Base-by-base conservation (phyloP, 37 sponge, comb jelly and placozoan genomes). In the Diacarnus erythraeanus region DNA sequence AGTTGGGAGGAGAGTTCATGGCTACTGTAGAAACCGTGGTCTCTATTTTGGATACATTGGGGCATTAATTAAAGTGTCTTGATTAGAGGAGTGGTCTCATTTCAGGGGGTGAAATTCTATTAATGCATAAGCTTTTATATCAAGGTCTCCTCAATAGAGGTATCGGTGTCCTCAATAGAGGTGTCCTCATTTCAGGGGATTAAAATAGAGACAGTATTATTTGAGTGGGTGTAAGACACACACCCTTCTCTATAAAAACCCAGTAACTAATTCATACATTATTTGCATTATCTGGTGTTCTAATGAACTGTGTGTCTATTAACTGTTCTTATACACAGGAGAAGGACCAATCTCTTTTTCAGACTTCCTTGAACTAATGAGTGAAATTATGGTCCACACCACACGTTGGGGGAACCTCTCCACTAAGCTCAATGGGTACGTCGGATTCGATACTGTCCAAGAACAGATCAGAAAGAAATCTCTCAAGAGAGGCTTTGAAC, bases 391-490 rank as follows among this genome's bases (percentile, higher is more conserved):
- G 89, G 39, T 80, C 0, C 86, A 87, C 59, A 98, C 96, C 23
- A 98, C 98, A 0, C 84, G 90, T 59, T 98, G 98, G 98, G 98
- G 98, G 0, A 51, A 74, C 64, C 91, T 98, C 51, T 36, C 87
- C 78, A 98, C 98, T n/a, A 81, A 87, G 35, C 88, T 95, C 21
- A 89, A 93, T 29, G 91, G 94, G 25, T 90, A 94, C 42, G 95
- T 97, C 37, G 98, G 98, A 10, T 95, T 98, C 70, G 98, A 98
- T 73, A 93, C 94, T 26, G 77, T 98, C 23, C 98, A 96, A 43
- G 96, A 95, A 34, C 98, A 98, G 77, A 83, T 93, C 68, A 77
- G 78, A 70, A 86, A 91, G 80, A 98, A 98, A 57, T 86, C 74
- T 1, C 82, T 98, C 1, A 95, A 93, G 77, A 64, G 87, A 57